Evolutionary conservation across 2,888 invertebrate species (phyloP).

Genomic region (Scaeva pyrastri): DNA sequence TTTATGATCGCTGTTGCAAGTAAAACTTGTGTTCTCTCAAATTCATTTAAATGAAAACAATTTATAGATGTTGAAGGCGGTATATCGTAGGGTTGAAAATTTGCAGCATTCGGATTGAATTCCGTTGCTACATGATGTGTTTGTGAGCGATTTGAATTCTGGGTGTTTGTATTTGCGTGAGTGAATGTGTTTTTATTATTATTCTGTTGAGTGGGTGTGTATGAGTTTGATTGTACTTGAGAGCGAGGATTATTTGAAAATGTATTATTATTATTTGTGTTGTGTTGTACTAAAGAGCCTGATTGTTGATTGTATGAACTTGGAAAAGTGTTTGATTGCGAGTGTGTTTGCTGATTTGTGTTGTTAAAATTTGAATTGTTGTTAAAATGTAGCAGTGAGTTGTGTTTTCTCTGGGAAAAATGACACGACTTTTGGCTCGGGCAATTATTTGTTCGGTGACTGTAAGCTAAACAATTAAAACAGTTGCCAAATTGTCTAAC

Average conservation of each 20-base stretch:
- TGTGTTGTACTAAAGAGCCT: neutral
- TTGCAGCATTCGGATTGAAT: constrained; percentile 4
- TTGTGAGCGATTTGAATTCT: constrained; percentile 1
- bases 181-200: neutral
- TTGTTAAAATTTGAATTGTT: neutral
- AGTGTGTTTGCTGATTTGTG: constrained; percentile 3
- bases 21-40: neutral
- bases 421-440: neutral
- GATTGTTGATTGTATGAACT: constrained; percentile 15
- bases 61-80: neutral
- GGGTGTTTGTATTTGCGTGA: constrained; percentile 1
- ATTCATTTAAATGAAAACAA: neutral
- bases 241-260: too few species aligned
- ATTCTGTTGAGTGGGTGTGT: neutral
- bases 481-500: neutral
- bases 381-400: too few species aligned
- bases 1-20: constrained; percentile 12
- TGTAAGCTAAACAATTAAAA: constrained; percentile 1
- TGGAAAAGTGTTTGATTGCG: neutral
- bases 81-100: neutral
- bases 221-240: neutral
- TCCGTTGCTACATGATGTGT: neutral
- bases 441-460: neutral
- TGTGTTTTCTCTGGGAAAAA: neutral
- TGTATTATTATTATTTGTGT: neutral